Evolutionary conservation across 2,888 invertebrate species (phyloP).

Genomic region (Tillus elongatus): DNA sequence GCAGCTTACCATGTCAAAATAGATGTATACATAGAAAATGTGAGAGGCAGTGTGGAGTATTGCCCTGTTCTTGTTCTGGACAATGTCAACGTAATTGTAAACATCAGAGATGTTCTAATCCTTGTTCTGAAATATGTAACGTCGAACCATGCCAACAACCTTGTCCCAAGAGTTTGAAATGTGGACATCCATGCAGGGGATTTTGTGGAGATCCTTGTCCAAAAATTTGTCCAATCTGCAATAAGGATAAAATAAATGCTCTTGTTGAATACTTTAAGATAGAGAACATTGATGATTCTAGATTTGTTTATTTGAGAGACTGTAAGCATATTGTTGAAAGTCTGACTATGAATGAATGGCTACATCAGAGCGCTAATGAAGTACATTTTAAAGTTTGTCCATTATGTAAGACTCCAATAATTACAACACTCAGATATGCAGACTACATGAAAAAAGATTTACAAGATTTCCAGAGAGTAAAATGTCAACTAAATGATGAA

Average conservation of each 20-base stretch:
- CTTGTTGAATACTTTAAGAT: constrained; percentile 23
- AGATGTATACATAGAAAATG: constrained; percentile 49
- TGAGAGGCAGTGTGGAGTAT: constrained; percentile 38
- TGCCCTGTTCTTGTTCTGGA: constrained; percentile 39
- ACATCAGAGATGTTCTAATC: constrained; percentile 44
- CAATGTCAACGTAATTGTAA: constrained; percentile 37
- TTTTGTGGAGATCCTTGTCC: constrained; percentile 55
- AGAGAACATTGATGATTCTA: constrained; percentile 28
- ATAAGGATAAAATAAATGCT: constrained; percentile 22
- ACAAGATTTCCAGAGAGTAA: no score
- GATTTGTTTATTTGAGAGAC: constrained; percentile 28
- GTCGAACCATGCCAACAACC: constrained; percentile 42
- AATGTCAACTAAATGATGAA: no score
- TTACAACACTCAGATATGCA: constrained; percentile 25
- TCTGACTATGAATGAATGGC: constrained; percentile 25
- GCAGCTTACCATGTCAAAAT: constrained; percentile 43
- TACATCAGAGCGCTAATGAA: constrained; percentile 15
- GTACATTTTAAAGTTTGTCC: constrained; percentile 24
- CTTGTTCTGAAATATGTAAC: constrained; percentile 44
- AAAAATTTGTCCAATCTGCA: constrained; percentile 24
- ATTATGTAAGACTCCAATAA: constrained; percentile 27
- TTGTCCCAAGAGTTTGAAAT: constrained; percentile 37
- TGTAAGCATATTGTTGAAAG: constrained; percentile 27
- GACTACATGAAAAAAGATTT: constrained; percentile 24
- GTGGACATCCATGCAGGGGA: constrained; percentile 58